A percentile compares a stretch with the other conserved stretches of the same genome.
phyloP scores from a whole-genome alignment of 2,888 invertebrate species.

The Platerodrilus igneus region DNA sequence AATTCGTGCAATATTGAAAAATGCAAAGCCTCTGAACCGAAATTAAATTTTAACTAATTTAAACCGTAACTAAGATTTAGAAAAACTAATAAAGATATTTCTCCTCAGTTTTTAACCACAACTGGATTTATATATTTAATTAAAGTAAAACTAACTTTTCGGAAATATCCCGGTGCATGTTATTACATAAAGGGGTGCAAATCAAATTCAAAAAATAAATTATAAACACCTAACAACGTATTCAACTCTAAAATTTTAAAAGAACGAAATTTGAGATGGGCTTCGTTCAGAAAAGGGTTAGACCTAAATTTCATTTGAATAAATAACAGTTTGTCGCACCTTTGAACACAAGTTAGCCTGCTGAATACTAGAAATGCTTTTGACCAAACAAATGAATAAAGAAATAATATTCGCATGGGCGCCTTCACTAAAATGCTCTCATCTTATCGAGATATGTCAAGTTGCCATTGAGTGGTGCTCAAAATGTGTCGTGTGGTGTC shows the following conservation, averaged over 20 bases:
- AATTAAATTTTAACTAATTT: no score
- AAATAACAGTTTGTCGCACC: constrained; percentile 35
- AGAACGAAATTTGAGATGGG: constrained; percentile 24
- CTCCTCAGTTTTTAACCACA: no score
- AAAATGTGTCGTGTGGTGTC: constrained; percentile 40
- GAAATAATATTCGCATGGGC: constrained; percentile 20
- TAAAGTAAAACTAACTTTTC: no score
- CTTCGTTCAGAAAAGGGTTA: constrained; percentile 28
- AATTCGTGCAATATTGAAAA: no score
- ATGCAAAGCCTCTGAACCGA: no score
- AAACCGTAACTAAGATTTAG: no score
- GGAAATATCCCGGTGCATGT: no score
- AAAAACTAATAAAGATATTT: no score
- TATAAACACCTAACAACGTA: constrained; percentile 22
- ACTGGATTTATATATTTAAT: no score
- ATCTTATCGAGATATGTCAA: constrained; percentile 44
- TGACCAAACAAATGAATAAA: constrained; percentile 16
- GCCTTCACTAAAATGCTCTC: constrained; percentile 27
- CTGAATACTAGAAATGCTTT: constrained; percentile 18
- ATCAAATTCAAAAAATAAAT: no score
- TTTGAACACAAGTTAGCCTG: constrained; percentile 27
- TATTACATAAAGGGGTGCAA: no score
- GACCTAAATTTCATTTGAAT: constrained; percentile 33
- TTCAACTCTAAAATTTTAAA: constrained; percentile 25
- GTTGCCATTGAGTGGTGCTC: constrained; percentile 42